phyloP scores from a whole-genome alignment of 2,888 invertebrate species.

The Xylophagus ater region DNA sequence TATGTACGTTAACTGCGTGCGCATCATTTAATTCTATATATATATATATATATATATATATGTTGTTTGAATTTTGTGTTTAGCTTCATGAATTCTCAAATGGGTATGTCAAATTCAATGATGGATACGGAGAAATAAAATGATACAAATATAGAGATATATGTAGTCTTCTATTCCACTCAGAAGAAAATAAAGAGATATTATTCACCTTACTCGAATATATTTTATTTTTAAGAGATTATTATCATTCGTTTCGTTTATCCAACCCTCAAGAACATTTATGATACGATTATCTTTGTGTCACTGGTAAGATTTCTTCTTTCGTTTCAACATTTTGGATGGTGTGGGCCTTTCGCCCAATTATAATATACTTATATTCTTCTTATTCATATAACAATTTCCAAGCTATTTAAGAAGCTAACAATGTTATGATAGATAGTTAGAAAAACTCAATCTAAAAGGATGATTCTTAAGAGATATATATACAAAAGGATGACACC shows the following conservation, averaged over 20 bases:
- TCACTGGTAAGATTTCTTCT: constrained; percentile 11
- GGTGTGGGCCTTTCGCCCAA: too few relatives aligned
- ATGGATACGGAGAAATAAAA: too few relatives aligned
- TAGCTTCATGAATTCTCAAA: constrained; percentile 5
- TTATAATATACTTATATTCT: too few relatives aligned
- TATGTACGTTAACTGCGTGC: constrained; percentile 15
- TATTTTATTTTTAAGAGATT: too few relatives aligned
- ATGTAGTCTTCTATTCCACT: too few relatives aligned
- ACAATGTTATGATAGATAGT: constrained; percentile 13
- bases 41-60: too few relatives aligned
- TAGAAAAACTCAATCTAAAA: constrained; percentile 3
- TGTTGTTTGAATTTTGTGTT: too few relatives aligned
- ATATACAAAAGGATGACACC: constrained; percentile 11
- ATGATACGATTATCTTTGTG: constrained; percentile 14
- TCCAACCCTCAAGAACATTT: too few relatives aligned
- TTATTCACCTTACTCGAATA: too few relatives aligned
- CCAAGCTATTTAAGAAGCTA: constrained; percentile 11
- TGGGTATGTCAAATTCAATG: constrained; percentile 14
- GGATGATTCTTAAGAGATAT: constrained; percentile 6
- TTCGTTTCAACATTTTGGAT: constrained; percentile 4
- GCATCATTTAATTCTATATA: constrained; percentile 16
- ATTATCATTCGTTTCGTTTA: background rate
- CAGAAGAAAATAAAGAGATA: too few relatives aligned
- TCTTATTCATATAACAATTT: constrained; percentile 1
- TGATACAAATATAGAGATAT: too few relatives aligned